A percentile compares a stretch with the other conserved stretches of the same genome.
Conservation (phyloP, 2,113 vertebrate genomes). For the Phyllopteryx taeniolatus region DNA sequence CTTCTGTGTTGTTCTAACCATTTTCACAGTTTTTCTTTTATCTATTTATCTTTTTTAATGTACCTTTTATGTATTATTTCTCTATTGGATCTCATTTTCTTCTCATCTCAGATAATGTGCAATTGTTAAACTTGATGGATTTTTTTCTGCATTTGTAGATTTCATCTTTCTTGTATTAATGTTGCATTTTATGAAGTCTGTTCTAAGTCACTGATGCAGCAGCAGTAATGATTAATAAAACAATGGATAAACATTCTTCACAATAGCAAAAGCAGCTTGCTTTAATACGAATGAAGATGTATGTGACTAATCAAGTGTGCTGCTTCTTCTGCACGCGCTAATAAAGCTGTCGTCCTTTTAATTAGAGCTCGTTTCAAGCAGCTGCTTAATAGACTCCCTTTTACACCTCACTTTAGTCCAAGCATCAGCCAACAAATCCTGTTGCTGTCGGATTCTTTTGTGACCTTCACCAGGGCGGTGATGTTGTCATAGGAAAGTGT, state of each 20-base stretch:
- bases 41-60: too few relatives aligned
- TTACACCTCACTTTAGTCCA: slow-evolving; percentile 24
- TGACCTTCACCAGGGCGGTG: slow-evolving; percentile 1
- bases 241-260: neutral
- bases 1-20: too few relatives aligned
- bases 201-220: neutral
- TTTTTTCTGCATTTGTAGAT: neutral
- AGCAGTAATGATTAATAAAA: neutral
- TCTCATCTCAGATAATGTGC: too few relatives aligned
- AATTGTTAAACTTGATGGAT: too few relatives aligned
- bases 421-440: slow-evolving; percentile 24
- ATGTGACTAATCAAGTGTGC: neutral
- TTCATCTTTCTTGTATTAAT: neutral
- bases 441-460: slow-evolving; percentile 6
- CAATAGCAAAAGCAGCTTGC: neutral
- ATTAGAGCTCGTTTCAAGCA: slow-evolving; percentile 1
- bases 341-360: slow-evolving; percentile 7
- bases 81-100: too few relatives aligned
- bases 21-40: too few relatives aligned
- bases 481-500: neutral
- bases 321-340: neutral
- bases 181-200: neutral
- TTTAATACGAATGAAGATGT: neutral
- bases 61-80: too few relatives aligned
- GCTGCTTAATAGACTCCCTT: neutral